Evolutionary conservation across 2,113 vertebrate species (phyloP).

Genomic region (Podocnemis expansa): DNA sequence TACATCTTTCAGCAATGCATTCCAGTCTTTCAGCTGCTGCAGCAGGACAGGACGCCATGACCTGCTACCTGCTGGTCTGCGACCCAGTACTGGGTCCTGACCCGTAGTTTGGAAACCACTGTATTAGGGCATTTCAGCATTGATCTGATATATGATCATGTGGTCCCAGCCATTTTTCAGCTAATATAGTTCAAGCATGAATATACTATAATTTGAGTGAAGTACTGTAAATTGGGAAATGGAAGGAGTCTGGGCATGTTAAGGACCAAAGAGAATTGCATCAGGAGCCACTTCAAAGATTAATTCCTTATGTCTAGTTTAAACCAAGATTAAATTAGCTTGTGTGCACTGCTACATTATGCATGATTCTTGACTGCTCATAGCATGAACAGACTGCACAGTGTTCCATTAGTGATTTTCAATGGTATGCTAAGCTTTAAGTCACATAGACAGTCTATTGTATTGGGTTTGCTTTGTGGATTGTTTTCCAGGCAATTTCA

Average conservation of each 20-base stretch:
- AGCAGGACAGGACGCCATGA: no score
- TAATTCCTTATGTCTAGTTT: constrained; percentile 77
- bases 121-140: constrained; percentile 46
- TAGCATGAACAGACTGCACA: constrained; percentile 72
- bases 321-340: constrained; percentile 75
- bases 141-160: constrained; percentile 26
- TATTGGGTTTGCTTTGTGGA: constrained; percentile 72
- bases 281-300: constrained; percentile 74
- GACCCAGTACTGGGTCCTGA: no score
- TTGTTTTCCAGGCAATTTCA: constrained; percentile 78
- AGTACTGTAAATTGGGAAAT: constrained; percentile 64
- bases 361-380: constrained; percentile 76
- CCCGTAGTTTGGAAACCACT: no score
- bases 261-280: constrained; percentile 67
- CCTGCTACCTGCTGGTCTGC: no score
- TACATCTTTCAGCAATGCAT: no score
- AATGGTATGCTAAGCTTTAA: constrained; percentile 81
- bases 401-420: constrained; percentile 82
- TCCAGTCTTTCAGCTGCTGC: no score
- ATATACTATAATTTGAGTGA: constrained; percentile 56
- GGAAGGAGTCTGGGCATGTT: constrained; percentile 56
- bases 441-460: constrained; percentile 74
- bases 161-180: constrained; percentile 64
- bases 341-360: constrained; percentile 78
- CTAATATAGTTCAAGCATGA: constrained; percentile 64